These are phyloP conservation scores for Sthenelais limicola DNA, from an alignment of 2,888 invertebrate genomes.

Conservation along the genomic window DNA sequence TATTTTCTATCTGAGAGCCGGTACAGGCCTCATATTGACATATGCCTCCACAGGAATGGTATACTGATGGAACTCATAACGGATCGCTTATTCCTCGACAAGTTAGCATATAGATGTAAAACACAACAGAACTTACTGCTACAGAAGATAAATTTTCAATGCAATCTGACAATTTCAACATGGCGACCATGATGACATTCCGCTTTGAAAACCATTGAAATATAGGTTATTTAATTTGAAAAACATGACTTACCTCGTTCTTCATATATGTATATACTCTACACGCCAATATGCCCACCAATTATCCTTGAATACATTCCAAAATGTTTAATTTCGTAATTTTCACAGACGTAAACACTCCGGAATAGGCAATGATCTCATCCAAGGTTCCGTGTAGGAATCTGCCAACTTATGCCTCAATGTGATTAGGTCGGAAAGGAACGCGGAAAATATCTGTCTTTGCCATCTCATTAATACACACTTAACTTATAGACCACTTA, in stretches of 20 bases:
- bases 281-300: not conserved
- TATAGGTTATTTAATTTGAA: not conserved
- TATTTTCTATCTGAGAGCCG: too few relatives aligned
- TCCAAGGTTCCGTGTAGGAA: slow-evolving; percentile 35
- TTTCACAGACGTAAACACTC: slow-evolving; percentile 35
- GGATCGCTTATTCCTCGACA: too few relatives aligned
- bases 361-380: slow-evolving; percentile 29
- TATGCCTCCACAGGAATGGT: too few relatives aligned
- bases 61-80: too few relatives aligned
- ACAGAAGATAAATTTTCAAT: slow-evolving; percentile 34
- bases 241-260: slow-evolving; percentile 19
- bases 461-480: too few relatives aligned
- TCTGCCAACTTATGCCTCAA: not conserved
- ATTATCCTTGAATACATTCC: slow-evolving; percentile 27
- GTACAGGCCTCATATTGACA: too few relatives aligned
- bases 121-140: too few relatives aligned
- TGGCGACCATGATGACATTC: slow-evolving; percentile 40
- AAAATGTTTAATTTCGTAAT: slow-evolving; percentile 16
- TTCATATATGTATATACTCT: slow-evolving; percentile 18
- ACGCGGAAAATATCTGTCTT: too few relatives aligned
- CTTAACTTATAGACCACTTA: too few relatives aligned
- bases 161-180: slow-evolving; percentile 32
- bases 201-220: slow-evolving; percentile 3
- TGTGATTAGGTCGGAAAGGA: slow-evolving; percentile 7
- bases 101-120: too few relatives aligned